Evolutionary conservation across 92 coral and sea anemone genomes (phyloP).

Genomic region (Phenganax subtilis): DNA sequence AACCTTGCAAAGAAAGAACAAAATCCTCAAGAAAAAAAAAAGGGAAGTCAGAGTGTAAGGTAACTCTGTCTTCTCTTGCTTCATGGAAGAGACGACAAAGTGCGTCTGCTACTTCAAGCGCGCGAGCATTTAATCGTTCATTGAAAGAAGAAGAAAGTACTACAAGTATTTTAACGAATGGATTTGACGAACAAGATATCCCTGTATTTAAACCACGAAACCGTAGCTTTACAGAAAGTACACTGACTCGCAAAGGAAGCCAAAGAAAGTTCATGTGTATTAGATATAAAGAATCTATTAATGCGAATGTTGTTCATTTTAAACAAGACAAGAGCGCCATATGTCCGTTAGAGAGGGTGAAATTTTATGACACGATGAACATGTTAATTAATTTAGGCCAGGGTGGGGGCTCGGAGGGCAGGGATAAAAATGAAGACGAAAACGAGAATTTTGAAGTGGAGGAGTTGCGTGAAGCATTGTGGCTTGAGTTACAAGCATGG

Average conservation of each 20-base stretch:
- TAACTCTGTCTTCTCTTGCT: not conserved
- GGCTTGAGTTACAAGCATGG: constrained; percentile 97
- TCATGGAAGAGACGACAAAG: constrained; percentile 27
- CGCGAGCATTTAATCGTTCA: constrained; percentile 7
- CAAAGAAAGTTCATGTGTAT: constrained; percentile 26
- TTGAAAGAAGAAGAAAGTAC: constrained; percentile 17
- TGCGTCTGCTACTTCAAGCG: constrained; percentile 8
- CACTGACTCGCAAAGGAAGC: constrained; percentile 7
- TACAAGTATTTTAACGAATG: not conserved
- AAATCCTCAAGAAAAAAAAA: not conserved
- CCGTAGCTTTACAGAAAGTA: constrained; percentile 33
- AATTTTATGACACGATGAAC: constrained; percentile 77
- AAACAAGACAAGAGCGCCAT: constrained; percentile 17
- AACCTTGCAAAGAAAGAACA: constrained; percentile 2
- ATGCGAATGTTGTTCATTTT: not conserved
- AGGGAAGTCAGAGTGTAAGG: not conserved
- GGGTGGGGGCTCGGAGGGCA: constrained; percentile 10
- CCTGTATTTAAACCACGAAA: not conserved
- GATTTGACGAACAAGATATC: not conserved
- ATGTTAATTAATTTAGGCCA: constrained; percentile 71
- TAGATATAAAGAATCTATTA: not conserved
- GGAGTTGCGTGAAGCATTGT: constrained; percentile 65
- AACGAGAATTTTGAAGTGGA: constrained; percentile 71
- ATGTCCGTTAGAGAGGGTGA: constrained; percentile 67
- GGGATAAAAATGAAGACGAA: constrained; percentile 49